Percentiles rank a stretch among this genome's conserved stretches.
Conservation (phyloP, 2,797 vertebrate genomes). For the Onychomys arenicola region DNA sequence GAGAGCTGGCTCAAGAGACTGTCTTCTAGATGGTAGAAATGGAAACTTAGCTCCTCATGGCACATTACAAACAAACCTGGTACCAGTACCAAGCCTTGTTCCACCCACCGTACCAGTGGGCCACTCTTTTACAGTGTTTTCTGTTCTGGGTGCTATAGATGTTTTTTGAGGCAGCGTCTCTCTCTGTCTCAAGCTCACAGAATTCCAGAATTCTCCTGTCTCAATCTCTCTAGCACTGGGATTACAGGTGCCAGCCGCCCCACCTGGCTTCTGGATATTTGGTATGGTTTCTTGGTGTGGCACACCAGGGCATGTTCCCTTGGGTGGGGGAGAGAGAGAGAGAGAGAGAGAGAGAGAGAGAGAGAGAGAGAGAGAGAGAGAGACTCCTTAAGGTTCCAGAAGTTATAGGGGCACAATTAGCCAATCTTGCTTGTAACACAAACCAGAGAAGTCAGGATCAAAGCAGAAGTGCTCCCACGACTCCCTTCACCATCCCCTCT, state of each 20-base stretch:
- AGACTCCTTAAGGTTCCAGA: background rate
- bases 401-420: background rate
- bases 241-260: background rate
- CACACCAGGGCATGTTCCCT: background rate
- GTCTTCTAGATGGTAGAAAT: background rate
- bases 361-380: too few relatives aligned
- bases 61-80: background rate
- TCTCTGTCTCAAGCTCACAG: background rate
- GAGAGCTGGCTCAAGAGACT: too few relatives aligned
- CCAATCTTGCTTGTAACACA: background rate
- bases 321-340: background rate
- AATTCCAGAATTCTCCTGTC: background rate
- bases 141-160: rapidly evolving
- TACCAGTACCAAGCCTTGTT: rapidly evolving
- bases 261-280: background rate
- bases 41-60: background rate
- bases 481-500: background rate
- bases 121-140: rapidly evolving
- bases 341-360: background rate
- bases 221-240: background rate
- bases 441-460: background rate
- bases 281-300: rapidly evolving
- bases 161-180: background rate
- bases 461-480: background rate
- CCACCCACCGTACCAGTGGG: rapidly evolving